Conservation (phyloP, 2,797 vertebrate species). For the Danio jaintianensis region DNA sequence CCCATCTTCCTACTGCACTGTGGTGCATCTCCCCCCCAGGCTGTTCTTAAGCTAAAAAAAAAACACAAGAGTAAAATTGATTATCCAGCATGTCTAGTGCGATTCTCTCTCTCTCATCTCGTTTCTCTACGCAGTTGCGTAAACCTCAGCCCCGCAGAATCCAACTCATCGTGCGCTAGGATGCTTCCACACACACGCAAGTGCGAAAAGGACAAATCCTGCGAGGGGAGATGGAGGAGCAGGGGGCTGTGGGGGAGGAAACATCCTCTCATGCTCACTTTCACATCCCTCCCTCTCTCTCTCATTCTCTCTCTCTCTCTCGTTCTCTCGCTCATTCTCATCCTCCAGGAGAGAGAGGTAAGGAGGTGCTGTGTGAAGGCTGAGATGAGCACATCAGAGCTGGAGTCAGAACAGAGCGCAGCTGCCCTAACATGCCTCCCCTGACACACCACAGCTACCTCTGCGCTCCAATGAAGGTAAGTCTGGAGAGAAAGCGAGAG, state of each 20-base stretch:
- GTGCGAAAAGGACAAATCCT: slow-evolving; percentile 66
- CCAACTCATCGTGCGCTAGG: slow-evolving; percentile 24
- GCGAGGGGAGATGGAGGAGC: slow-evolving; percentile 59
- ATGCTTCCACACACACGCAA: slow-evolving; percentile 45
- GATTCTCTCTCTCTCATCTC: slow-evolving; percentile 49
- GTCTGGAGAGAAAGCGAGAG: slow-evolving; percentile 29
- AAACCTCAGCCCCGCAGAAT: slow-evolving; percentile 36
- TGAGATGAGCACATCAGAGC: slow-evolving; percentile 66
- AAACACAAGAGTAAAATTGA: slow-evolving; percentile 65
- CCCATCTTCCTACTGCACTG: slow-evolving; percentile 31
- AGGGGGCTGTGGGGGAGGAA: slow-evolving; percentile 52
- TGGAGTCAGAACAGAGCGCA: slow-evolving; percentile 64
- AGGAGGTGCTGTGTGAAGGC: slow-evolving; percentile 64
- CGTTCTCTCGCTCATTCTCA: slow-evolving; percentile 51
- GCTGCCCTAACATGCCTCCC: slow-evolving; percentile 78
- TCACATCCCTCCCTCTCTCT: slow-evolving; percentile 55
- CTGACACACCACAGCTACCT: slow-evolving; percentile 73
- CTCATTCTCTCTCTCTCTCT: slow-evolving; percentile 59
- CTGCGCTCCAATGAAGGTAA: slow-evolving; percentile 81
- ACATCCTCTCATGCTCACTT: slow-evolving; percentile 49
- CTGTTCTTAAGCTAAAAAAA: slow-evolving; percentile 66
- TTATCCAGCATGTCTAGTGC: slow-evolving; percentile 61
- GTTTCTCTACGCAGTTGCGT: slow-evolving; percentile 53
- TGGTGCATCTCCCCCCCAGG: slow-evolving; percentile 56
- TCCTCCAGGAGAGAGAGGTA: slow-evolving; percentile 52